phyloP scores from a whole-genome alignment of 2,113 vertebrate genomes.

The Entomyzon cyanotis region DNA sequence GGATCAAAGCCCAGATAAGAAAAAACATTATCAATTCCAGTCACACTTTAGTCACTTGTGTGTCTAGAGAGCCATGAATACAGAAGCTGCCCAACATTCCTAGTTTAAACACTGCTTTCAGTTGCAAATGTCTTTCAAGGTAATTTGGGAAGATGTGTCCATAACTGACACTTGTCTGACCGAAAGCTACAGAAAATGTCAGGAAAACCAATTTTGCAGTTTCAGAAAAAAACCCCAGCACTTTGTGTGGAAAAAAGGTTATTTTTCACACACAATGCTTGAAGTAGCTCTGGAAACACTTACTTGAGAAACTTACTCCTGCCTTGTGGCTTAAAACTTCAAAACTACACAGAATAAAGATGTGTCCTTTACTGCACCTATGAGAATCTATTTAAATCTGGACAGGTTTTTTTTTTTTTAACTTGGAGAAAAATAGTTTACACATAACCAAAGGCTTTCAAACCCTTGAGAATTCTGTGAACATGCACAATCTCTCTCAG shows the following conservation, averaged over 20 bases:
- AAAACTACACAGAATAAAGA: not conserved
- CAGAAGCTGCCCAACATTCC: not conserved
- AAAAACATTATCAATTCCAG: not conserved
- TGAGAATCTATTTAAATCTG: not conserved
- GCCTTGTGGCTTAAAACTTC: not conserved
- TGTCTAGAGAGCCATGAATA: not conserved
- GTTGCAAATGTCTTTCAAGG: not conserved
- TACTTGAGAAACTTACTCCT: not conserved
- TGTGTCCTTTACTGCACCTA: not conserved
- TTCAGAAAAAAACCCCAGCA: not conserved
- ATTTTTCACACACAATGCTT: not conserved
- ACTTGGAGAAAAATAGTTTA: not conserved
- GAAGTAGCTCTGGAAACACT: not conserved
- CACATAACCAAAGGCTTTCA: not conserved
- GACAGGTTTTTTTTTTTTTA: not conserved
- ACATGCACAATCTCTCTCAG: not conserved
- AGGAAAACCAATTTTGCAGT: not conserved
- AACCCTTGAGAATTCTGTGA: not conserved
- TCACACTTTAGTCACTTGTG: not conserved
- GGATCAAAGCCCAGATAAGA: not conserved
- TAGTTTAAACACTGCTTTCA: not conserved
- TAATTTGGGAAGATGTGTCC: not conserved
- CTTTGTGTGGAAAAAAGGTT: not conserved
- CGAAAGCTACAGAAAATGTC: not conserved
- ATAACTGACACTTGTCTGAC: not conserved